Conservation (phyloP, 2,888 invertebrate genomes). For the Netelia inedita region DNA sequence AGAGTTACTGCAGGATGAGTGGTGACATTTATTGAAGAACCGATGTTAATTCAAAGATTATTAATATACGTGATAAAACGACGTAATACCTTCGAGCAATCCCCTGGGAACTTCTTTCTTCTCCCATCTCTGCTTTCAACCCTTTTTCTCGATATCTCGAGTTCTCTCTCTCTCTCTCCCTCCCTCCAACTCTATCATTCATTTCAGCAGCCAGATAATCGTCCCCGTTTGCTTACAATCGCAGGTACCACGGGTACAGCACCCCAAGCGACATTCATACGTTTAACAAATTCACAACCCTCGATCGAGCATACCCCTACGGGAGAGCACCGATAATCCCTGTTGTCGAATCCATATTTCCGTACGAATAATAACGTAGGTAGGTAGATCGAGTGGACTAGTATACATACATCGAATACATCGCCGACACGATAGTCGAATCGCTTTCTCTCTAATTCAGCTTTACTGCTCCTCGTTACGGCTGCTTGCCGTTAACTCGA, state of each 20-base stretch:
- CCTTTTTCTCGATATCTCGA: background rate
- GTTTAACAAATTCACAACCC: slow-evolving; percentile 41
- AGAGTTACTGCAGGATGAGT: background rate
- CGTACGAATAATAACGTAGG: slow-evolving; percentile 32
- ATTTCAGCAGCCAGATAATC: slow-evolving; percentile 53
- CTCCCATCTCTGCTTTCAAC: slow-evolving; percentile 3
- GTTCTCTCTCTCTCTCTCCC: background rate
- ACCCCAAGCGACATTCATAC: background rate
- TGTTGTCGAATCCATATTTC: slow-evolving; percentile 36
- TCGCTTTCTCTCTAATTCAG: slow-evolving; percentile 42
- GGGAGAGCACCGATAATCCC: slow-evolving; percentile 41
- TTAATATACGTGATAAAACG: background rate
- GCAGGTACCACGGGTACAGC: background rate
- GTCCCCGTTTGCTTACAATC: slow-evolving; percentile 41
- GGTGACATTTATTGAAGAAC: background rate
- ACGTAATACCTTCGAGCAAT: background rate
- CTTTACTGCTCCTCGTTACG: slow-evolving; percentile 32
- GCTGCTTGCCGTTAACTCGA: slow-evolving; percentile 34
- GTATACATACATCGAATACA: slow-evolving; percentile 3
- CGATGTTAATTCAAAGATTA: background rate
- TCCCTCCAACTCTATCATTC: background rate
- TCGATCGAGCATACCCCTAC: slow-evolving; percentile 10
- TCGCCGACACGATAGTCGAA: slow-evolving; percentile 49
- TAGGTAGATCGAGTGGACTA: background rate
- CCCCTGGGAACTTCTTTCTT: slow-evolving; percentile 19